Base-by-base conservation (phyloP, 2,888 invertebrate species). In the Elmis aenea region DNA sequence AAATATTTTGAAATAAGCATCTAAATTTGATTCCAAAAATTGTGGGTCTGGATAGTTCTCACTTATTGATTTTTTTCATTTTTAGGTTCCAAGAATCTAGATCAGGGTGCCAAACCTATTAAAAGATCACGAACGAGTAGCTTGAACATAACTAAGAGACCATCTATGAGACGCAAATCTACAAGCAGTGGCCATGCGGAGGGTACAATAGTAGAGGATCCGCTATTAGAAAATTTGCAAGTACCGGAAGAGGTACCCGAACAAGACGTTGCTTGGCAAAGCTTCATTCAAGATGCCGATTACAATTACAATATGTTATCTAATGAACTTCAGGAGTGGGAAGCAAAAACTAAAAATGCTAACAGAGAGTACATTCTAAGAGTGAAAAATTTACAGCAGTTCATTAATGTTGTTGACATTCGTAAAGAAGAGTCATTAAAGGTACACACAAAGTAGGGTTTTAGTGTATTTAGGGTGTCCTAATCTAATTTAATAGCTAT, bases 261-360 rank as follows among this genome's bases (percentile, higher is more conserved):
- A 14, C 45, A 50, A 26, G 38, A 43, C 14, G 51, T 52, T 26
- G 55, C 52, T 12, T 58, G 57, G 57, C 30, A 31, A 18, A 12
- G 13, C 11, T 60, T 52, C 38, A 46, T 26, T 18, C 24, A 5
- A 1, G 50, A 51, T 26, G 28, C 35, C 27, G 26, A 34, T 15
- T 47, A 42, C 14, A 33, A 47, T 10, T 54, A 52, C 26, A 30
- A 36, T 4, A 31, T 38, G 11, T 29, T 52, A 22, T 33, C 41
- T 5, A 32, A 45, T 8, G 31, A 40, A 5, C 31, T 54, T 20
- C 37, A 40, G 20, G 30, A 27, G n/a, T 27, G 43, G 15, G 52
- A 55, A 32, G 20, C 27, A 25, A 33, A 34, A 10, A 45, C 53
- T 1, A 53, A 42, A 32, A 24, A 27, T 5, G 26, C 45, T n/a